Evolutionary conservation across 2,888 invertebrate genomes (phyloP).

Genomic region (Philopedon plagiatum): DNA sequence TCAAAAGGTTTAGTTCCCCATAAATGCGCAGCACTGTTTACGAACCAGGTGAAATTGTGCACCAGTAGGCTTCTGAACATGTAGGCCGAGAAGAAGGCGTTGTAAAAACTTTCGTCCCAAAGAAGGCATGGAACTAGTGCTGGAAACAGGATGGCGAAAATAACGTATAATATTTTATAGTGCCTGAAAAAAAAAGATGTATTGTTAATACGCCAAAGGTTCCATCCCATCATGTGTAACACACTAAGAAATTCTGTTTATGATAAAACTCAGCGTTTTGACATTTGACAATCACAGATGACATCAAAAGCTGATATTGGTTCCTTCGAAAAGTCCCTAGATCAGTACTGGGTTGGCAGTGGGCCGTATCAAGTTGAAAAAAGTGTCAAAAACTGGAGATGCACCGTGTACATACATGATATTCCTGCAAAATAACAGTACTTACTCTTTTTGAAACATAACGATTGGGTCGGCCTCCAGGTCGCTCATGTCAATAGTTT

Average conservation of each 20-base stretch:
- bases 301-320: no score
- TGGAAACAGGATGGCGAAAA: conserved; percentile 76
- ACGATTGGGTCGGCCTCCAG: conserved; percentile 80
- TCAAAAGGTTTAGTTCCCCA: conserved; percentile 86
- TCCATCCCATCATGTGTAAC: no score
- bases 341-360: no score
- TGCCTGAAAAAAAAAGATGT: conserved; percentile 75
- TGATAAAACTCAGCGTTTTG: no score
- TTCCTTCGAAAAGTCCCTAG: no score
- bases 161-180: conserved; percentile 74
- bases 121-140: conserved; percentile 76
- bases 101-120: conserved; percentile 78
- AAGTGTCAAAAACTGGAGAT: no score
- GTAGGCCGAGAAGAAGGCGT: conserved; percentile 75
- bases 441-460: conserved; percentile 83
- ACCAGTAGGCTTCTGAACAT: conserved; percentile 75
- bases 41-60: conserved; percentile 86
- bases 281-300: no score
- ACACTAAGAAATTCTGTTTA: no score
- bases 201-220: no score
- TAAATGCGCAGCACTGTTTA: conserved; percentile 86
- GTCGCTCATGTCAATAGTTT: conserved; percentile 82
- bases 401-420: no score
- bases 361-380: no score
- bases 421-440: no score